Evolutionary conservation across 2,113 vertebrate species (phyloP).

Genomic region (Charadrius vociferus): DNA sequence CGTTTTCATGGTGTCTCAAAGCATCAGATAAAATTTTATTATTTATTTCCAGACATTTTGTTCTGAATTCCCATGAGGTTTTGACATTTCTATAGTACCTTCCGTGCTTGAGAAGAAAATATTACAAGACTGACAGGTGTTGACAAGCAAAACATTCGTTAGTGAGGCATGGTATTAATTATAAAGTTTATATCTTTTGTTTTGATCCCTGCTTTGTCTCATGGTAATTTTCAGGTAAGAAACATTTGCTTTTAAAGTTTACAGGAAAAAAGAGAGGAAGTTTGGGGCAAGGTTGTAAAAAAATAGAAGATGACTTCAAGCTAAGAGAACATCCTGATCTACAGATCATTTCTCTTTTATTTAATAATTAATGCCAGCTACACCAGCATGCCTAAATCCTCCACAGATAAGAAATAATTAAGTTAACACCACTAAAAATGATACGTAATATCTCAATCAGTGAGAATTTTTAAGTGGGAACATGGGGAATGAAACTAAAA

Average conservation of each 20-base stretch:
- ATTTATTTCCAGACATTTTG: slow-evolving; percentile 54
- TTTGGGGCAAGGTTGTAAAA: slow-evolving; percentile 43
- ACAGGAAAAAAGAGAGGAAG: not conserved
- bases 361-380: slow-evolving; percentile 77
- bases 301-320: not conserved
- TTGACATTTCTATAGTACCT: slow-evolving; percentile 67
- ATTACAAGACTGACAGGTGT: slow-evolving; percentile 63
- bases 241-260: slow-evolving; percentile 39
- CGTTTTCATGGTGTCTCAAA: slow-evolving; percentile 2
- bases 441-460: slow-evolving; percentile 71
- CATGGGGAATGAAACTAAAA: slow-evolving; percentile 50
- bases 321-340: slow-evolving; percentile 30
- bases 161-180: slow-evolving; percentile 66
- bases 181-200: slow-evolving; percentile 42
- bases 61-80: slow-evolving; percentile 23
- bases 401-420: slow-evolving; percentile 79
- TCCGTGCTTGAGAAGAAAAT: slow-evolving; percentile 55
- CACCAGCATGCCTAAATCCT: slow-evolving; percentile 69
- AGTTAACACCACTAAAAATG: slow-evolving; percentile 68
- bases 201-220: slow-evolving; percentile 55
- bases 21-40: slow-evolving; percentile 20
- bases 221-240: slow-evolving; percentile 62
- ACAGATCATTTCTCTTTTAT: slow-evolving; percentile 71
- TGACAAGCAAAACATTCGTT: slow-evolving; percentile 69
- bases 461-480: slow-evolving; percentile 70